Evolutionary conservation across 2,797 vertebrate genomes (phyloP).

Genomic region (Microchirus variegatus): DNA sequence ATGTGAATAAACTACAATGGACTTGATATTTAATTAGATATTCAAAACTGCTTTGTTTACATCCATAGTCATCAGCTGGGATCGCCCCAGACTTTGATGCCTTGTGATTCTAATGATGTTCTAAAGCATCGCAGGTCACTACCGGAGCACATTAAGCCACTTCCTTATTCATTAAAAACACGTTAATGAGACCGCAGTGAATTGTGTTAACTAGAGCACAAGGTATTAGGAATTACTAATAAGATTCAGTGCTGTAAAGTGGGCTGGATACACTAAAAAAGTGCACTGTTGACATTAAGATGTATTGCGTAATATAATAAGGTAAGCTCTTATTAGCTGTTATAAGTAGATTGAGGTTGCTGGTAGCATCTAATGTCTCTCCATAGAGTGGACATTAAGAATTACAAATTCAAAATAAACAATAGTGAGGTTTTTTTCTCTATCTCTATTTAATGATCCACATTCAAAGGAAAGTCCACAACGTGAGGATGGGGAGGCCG

Average conservation of each 20-base stretch:
- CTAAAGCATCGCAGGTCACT: constrained; percentile 64
- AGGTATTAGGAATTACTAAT: constrained; percentile 57
- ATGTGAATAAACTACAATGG: constrained; percentile 41
- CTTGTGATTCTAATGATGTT: constrained; percentile 67
- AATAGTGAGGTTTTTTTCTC: not conserved
- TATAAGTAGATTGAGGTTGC: not conserved
- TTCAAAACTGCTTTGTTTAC: constrained; percentile 45
- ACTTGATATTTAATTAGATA: constrained; percentile 32
- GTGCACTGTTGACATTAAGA: constrained; percentile 40
- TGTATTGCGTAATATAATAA: constrained; percentile 28
- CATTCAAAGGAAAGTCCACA: too few relatives aligned
- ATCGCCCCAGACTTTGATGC: constrained; percentile 62
- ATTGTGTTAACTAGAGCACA: constrained; percentile 66
- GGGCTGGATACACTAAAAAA: constrained; percentile 33
- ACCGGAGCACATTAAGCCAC: constrained; percentile 52
- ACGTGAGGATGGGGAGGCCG: too few relatives aligned
- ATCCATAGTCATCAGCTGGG: constrained; percentile 44
- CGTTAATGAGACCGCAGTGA: constrained; percentile 73
- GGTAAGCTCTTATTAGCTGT: constrained; percentile 7
- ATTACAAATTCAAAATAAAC: constrained; percentile 5
- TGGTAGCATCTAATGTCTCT: constrained; percentile 7
- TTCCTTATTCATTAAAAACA: constrained; percentile 67
- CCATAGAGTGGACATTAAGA: constrained; percentile 20
- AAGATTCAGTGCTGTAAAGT: constrained; percentile 25
- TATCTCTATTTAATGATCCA: too few relatives aligned